Percentiles rank a stretch among this genome's conserved stretches.
Conservation (phyloP, 2,797 vertebrate genomes). For the Paramormyrops hopkinsi region DNA sequence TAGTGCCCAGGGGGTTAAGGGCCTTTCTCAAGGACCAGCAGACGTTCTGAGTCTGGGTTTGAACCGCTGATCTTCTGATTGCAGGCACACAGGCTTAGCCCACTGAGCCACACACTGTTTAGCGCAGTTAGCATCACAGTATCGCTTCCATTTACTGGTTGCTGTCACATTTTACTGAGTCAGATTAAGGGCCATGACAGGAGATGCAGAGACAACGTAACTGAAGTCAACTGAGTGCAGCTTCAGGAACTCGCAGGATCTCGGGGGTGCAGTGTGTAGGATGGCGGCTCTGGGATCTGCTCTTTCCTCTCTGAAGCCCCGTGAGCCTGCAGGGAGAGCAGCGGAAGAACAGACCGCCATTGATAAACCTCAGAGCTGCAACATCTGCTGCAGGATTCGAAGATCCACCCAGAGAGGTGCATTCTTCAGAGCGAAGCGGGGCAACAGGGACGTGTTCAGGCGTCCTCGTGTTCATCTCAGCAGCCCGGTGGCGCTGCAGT, state of each 20-base stretch:
- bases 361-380: slow-evolving; percentile 30
- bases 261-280: slow-evolving; percentile 33
- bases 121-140: neutral
- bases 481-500: neutral
- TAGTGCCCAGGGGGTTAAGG: too few species aligned
- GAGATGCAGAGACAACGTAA: neutral
- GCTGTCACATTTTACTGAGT: neutral
- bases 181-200: neutral
- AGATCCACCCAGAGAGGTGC: slow-evolving; percentile 34
- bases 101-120: too few species aligned
- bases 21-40: too few species aligned
- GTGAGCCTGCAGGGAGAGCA: slow-evolving; percentile 20
- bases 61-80: too few species aligned
- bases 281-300: slow-evolving; percentile 34
- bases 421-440: slow-evolving; percentile 33
- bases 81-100: too few species aligned
- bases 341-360: slow-evolving; percentile 23
- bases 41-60: too few species aligned
- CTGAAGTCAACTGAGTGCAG: slow-evolving; percentile 38
- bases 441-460: neutral
- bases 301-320: slow-evolving; percentile 41
- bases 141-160: neutral
- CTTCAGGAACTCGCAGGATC: slow-evolving; percentile 13
- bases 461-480: neutral
- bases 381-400: slow-evolving; percentile 46